Conservation (phyloP, 2,888 invertebrate genomes). For the Stenodera caucasica region DNA sequence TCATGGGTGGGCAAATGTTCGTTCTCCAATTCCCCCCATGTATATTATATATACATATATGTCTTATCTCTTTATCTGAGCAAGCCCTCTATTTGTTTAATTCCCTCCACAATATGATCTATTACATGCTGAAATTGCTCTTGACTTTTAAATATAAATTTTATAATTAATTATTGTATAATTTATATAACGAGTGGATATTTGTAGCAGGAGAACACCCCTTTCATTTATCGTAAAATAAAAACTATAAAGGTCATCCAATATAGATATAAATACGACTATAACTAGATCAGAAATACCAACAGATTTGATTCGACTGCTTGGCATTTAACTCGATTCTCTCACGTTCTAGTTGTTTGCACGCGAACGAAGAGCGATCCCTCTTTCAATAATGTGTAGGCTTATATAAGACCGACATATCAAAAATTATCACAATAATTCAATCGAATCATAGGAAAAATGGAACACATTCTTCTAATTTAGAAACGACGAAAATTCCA, state of each 20-base stretch:
- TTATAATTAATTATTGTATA: neutral
- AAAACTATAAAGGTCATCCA: slow-evolving; percentile 12
- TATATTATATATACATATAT: neutral
- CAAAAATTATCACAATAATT: no score
- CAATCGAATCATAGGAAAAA: no score
- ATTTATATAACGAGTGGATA: no score
- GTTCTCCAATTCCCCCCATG: slow-evolving; percentile 50
- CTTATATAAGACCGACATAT: neutral
- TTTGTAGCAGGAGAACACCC: no score
- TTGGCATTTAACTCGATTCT: slow-evolving; percentile 47
- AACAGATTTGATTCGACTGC: slow-evolving; percentile 36
- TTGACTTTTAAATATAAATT: neutral
- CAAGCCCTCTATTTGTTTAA: slow-evolving; percentile 52
- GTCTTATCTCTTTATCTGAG: slow-evolving; percentile 46
- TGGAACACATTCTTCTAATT: no score
- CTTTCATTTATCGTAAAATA: no score
- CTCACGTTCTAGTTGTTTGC: slow-evolving; percentile 51
- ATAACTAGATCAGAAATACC: slow-evolving; percentile 36
- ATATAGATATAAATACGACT: slow-evolving; percentile 15
- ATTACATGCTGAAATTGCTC: slow-evolving; percentile 34
- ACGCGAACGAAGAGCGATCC: slow-evolving; percentile 35
- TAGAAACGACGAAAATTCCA: neutral
- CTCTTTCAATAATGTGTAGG: slow-evolving; percentile 27
- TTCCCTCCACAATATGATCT: slow-evolving; percentile 42
- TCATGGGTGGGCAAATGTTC: slow-evolving; percentile 51